These are phyloP conservation scores for Ariolimax columbianus DNA, from an alignment of 2,888 invertebrate species.

Conservation along the genomic window DNA sequence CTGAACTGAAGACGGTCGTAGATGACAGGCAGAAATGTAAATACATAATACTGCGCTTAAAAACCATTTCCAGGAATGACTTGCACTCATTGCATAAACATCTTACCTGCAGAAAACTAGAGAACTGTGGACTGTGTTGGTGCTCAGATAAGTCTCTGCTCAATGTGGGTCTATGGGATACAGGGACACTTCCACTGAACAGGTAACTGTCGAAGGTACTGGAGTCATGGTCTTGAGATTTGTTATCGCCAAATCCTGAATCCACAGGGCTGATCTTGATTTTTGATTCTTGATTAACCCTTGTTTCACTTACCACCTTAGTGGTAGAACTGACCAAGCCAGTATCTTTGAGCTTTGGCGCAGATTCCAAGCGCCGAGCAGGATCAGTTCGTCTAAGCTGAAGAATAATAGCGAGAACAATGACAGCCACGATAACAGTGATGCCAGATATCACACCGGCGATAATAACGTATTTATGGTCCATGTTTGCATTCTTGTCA, in stretches of 20 bases:
- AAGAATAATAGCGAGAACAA: conserved; percentile 52
- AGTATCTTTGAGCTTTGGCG: conserved; percentile 15
- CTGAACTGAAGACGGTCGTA: no score
- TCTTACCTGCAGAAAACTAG: background rate
- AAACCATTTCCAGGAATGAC: no score
- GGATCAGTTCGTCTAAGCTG: conserved; percentile 50
- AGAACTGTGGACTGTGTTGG: background rate
- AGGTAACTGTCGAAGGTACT: conserved; percentile 9
- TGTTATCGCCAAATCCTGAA: background rate
- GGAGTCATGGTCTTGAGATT: background rate
- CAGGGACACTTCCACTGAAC: background rate
- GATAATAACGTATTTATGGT: conserved; percentile 53
- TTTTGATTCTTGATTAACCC: background rate
- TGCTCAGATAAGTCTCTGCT: conserved; percentile 21
- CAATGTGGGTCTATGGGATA: background rate
- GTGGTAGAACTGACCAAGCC: background rate
- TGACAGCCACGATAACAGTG: conserved; percentile 53
- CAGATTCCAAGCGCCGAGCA: background rate
- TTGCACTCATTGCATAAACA: no score
- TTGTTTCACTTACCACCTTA: background rate
- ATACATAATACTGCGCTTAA: no score
- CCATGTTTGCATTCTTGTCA: background rate
- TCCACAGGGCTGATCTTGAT: background rate
- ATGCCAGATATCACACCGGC: conserved; percentile 55
- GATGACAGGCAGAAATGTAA: no score